Evolutionary conservation across 2,888 invertebrate genomes (phyloP), one percentile per base, ranked within the genome.

Genomic region (Torymus tubicola): DNA sequence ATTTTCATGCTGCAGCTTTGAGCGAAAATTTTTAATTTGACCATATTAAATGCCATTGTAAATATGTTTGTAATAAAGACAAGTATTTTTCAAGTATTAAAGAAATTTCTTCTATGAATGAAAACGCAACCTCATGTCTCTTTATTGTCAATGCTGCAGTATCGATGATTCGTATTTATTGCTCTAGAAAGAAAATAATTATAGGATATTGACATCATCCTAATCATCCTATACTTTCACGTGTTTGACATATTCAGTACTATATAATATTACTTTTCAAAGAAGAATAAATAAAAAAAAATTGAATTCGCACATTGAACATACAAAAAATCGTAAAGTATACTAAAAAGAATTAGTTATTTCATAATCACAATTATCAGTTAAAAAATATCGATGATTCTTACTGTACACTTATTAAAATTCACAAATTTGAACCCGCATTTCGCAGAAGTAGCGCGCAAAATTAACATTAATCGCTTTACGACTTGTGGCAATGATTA

Each of bases 61-160:
- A 81, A 78, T 74, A 63, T 68, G 16, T 72, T 68, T 70, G 61
- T 74, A 81, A 78, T 81, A 69, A 73, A 73, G 52, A 73, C 2
- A 53, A 77, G 21, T 58, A 69, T 81, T 68, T 77, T 81, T 42
- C 11, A 63, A 77, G n/a, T 42, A 71, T 72, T 72, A 68, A 63
- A 12, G 21, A 69, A 58, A 42, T 64, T 77, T 74, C 8, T 76
- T 81, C 63, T 77, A 16, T 74, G 55, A 73, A 69, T 73, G 21
- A 77, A 81, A 61, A 73, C 53, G 31, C 16, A 71, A 64, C 55
- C 63, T 73, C 2, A 53, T 64, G 31, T 57, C 11, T 60, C 57
- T 53, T 67, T 69, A 52, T 61, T 16, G 16, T 65, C 21, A 18
- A 18, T 57, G 16, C 21, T 21, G 21, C 21, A 31, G 31, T 31